Conservation (phyloP, 2,113 vertebrate species). For the Cisticola juncidis region DNA sequence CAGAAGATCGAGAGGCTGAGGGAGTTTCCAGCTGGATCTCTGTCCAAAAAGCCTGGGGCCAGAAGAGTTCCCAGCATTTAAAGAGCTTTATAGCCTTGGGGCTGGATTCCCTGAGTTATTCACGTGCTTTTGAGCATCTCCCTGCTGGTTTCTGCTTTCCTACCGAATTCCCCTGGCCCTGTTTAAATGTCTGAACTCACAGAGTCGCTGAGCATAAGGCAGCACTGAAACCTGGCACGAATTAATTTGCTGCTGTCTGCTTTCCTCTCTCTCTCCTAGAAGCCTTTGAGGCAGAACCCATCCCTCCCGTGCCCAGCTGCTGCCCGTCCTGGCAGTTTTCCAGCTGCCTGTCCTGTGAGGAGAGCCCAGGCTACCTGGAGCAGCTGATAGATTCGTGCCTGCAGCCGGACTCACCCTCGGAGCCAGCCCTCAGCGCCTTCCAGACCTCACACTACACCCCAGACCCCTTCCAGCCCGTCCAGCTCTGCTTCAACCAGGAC, state of each 20-base stretch:
- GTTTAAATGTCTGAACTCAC: neutral
- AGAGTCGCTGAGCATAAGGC: accelerated
- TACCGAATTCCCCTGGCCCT: neutral
- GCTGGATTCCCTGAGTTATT: neutral
- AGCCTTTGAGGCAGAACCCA: conserved; percentile 70
- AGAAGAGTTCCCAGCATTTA: neutral
- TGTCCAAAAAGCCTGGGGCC: neutral
- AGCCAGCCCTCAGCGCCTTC: conserved; percentile 29
- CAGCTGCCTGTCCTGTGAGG: conserved; percentile 70
- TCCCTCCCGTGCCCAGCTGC: conserved; percentile 54
- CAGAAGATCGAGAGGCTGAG: neutral
- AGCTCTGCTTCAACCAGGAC: conserved; percentile 78
- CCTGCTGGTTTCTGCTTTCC: neutral
- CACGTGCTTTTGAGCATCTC: neutral
- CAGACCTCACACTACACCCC: conserved; percentile 69
- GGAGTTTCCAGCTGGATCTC: neutral
- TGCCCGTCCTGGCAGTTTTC: conserved; percentile 73
- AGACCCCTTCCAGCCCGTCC: conserved; percentile 73
- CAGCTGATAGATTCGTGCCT: conserved; percentile 80
- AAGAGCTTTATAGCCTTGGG: neutral
- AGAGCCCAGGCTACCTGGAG: conserved; percentile 69
- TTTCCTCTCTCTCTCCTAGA: conserved; percentile 65
- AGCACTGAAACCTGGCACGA: neutral
- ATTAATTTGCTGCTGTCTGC: neutral
- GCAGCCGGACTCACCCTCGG: conserved; percentile 64